These are phyloP conservation scores for Drosophila watanabei DNA, from an alignment of 1,140 invertebrate species.

Conservation along the genomic window DNA sequence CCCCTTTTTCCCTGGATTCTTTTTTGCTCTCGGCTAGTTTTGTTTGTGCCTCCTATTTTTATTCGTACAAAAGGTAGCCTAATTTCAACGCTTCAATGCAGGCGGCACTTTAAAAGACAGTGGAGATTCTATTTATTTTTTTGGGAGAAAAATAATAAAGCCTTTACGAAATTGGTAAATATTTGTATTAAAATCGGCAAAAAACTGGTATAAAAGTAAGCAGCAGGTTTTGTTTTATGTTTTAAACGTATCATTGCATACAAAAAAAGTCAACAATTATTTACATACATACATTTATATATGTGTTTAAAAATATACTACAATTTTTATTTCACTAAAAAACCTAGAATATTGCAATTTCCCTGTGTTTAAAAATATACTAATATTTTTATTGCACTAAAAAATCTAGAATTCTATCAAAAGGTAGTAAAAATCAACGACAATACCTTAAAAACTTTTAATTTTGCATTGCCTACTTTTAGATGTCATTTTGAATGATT, in stretches of 20 bases:
- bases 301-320: no score
- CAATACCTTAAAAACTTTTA: no score
- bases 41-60: constrained; percentile 8
- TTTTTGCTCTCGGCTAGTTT: constrained; percentile 15
- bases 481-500: no score
- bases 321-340: no score
- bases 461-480: no score
- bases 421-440: no score
- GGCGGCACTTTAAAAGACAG: constrained; percentile 32
- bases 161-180: background rate
- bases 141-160: background rate
- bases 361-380: no score
- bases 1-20: background rate
- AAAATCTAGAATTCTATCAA: no score
- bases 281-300: no score
- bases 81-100: constrained; percentile 83
- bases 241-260: background rate
- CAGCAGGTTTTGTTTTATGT: background rate
- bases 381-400: no score
- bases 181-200: background rate
- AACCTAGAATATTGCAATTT: no score
- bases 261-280: background rate
- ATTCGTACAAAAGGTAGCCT: constrained; percentile 65
- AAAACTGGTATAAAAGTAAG: background rate
- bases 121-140: background rate